Evolutionary conservation across 2,113 vertebrate species (phyloP), one percentile per base, ranked within the genome.

Genomic region (Spheniscus mendiculus): DNA sequence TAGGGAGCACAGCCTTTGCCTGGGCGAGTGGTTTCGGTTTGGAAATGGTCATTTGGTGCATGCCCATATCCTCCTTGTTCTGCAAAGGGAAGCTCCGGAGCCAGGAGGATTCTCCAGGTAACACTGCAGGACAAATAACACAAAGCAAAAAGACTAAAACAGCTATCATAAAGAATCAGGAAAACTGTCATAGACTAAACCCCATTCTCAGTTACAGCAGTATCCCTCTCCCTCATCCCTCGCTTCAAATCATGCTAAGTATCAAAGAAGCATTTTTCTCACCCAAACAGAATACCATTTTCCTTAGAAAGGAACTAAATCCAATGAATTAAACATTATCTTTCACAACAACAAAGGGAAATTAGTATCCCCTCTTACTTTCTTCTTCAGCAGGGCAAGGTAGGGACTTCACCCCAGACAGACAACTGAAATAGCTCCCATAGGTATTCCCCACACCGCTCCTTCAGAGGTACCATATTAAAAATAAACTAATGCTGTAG

Each of bases 261-360:
- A 98, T 98, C 95, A 98, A 97, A 97, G 94, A 97, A 93, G 69
- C 91, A 86, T 94, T 96, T 91, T 96, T 98, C 96, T 98, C 97
- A 95, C 97, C 96, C 90, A 97, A 97, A 97, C 94, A 97, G 95
- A 94, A 97, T 94, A 93, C 90, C n/a, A 4, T 95, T 96, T 95
- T 98, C 97, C 92, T 95, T 91, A 96, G 91, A 96, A 98, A 96
- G 87, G 92, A 95, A 96, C 90, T 49, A 94, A 97, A 97, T 90
- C 91, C 65, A 65, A 97, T 96, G 94, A 97, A 98, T 97, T 97
- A 98, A 93, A 97, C 97, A 97, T 97, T 93, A 97, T 95, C 91
- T 93, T 97, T 93, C 93, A 81, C 70, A 96, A 90, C 90, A 67
- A 86, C 82, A 97, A 98, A 96, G 61, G 74, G 74, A 98, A 97